phyloP scores from a whole-genome alignment of 2,113 vertebrate species.

The Shinisaurus crocodilurus region DNA sequence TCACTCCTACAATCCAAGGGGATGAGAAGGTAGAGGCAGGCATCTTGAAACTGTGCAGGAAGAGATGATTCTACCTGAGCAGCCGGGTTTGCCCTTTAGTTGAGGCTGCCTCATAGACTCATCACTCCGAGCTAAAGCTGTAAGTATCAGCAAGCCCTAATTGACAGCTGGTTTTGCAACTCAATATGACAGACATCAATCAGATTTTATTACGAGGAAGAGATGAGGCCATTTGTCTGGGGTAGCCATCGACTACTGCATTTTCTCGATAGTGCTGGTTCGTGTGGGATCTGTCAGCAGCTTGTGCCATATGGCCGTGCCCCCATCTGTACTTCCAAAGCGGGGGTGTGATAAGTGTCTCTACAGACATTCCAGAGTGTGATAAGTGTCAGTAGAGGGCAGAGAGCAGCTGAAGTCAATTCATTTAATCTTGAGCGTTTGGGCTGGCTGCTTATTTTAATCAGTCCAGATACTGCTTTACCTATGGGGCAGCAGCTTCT shows the following conservation, averaged over 20 bases:
- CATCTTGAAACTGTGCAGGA: background rate
- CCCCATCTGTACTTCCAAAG: background rate
- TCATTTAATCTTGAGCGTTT: background rate
- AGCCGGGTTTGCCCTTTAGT: background rate
- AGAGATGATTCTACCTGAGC: background rate
- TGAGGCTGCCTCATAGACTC: background rate
- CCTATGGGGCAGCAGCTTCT: background rate
- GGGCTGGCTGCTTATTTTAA: background rate
- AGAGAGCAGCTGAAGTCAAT: background rate
- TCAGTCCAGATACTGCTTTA: background rate
- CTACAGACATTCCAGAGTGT: background rate
- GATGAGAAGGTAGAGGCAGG: background rate
- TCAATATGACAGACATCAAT: constrained; percentile 8
- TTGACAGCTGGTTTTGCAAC: background rate
- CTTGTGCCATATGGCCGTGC: background rate
- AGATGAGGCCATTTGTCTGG: background rate
- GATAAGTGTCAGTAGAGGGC: background rate
- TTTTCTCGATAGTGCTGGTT: background rate
- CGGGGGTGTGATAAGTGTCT: background rate
- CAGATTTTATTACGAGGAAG: background rate
- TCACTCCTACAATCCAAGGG: background rate
- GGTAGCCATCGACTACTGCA: background rate
- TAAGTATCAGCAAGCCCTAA: background rate
- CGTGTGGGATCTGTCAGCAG: background rate
- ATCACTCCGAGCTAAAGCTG: background rate